These are phyloP conservation scores for Zelostemma sp. DNA, from an alignment of 1,140 invertebrate genomes.

Conservation along the genomic window DNA sequence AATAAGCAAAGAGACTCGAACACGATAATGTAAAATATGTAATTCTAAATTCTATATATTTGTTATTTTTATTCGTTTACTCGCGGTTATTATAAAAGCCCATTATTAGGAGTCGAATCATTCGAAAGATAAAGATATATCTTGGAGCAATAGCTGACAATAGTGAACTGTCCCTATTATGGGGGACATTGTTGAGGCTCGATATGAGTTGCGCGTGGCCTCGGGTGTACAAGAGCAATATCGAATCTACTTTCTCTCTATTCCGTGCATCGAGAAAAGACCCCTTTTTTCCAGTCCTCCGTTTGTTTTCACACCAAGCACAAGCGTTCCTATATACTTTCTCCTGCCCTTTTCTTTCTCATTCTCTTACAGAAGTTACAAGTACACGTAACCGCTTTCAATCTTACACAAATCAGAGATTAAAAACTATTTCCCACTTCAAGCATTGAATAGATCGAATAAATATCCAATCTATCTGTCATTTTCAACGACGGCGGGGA, in stretches of 20 bases:
- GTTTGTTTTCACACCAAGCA: conserved; percentile 37
- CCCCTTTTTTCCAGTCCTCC: conserved; percentile 4
- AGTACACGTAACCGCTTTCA: neutral
- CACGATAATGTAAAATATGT: too few relatives aligned
- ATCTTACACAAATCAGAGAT: neutral
- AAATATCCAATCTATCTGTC: too few relatives aligned
- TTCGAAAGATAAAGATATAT: conserved; percentile 13
- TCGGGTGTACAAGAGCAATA: conserved; percentile 40
- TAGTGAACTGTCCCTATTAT: conserved; percentile 40
- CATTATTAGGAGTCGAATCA: conserved; percentile 6
- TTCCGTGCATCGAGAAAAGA: conserved; percentile 10
- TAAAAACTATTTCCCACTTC: neutral
- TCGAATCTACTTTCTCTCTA: conserved; percentile 7
- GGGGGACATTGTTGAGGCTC: conserved; percentile 29
- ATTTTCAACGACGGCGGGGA: too few relatives aligned
- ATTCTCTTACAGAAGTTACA: too few relatives aligned
- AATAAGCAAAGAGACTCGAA: too few relatives aligned
- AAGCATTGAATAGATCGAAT: too few relatives aligned
- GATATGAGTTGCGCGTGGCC: conserved; percentile 39
- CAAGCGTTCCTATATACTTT: conserved; percentile 13
- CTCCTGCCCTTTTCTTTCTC: too few relatives aligned
- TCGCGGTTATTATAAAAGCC: neutral
- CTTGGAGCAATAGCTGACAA: conserved; percentile 31
- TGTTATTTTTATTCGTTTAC: neutral
- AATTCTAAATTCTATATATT: too few relatives aligned